Evolutionary conservation across 2,888 invertebrate species (phyloP), one percentile per base, ranked within the genome.

Genomic region (Nezara viridula): DNA sequence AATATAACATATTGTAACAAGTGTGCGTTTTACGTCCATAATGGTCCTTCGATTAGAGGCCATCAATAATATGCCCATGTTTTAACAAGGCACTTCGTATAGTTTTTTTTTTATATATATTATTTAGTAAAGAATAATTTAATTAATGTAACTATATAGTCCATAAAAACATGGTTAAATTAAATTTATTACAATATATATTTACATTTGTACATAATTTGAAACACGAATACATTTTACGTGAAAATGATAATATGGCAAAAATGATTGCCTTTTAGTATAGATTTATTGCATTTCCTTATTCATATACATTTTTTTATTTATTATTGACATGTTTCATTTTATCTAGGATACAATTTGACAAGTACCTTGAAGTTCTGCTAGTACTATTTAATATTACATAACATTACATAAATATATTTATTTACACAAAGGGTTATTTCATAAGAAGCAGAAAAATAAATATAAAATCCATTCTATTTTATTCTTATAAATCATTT

Each of bases 1-100:
- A 81, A 81, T 81, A 81, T 81, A 81, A 44, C 44, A n/a, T 81
- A 81, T 81, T 44, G 81, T 47, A 81, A 81, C 81, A 81, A 52
- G 60, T 86, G 86, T 86, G 86, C 86, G 86, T 86, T 86, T 86
- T 37, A 49, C 85, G 50, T 86, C 86, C 86, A 86, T 86, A 86
- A 50, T 32, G 47, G 52, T 50, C 32, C 52, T 50, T 86, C 21
- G 32, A 50, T 52, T n/a, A 47, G 27, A 66, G 88, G 73, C 66
- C 66, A 47, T 55, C 40, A 7, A 37, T 47, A 47, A 66, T 44
- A 47, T 73, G 73, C 88, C 86, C 24, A 52, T 40, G 44, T 60
- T 88, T 55, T 73, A 27, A 88, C 66, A 44, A 88, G 88, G 88
- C 88, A 88, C 88, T 66, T 88, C 32, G 14, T 86, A 49, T 86